A percentile compares a stretch with the other conserved stretches of the same genome.
Evolutionary conservation across 2,113 vertebrate species (phyloP).

Genomic region (Promerops cafer): DNA sequence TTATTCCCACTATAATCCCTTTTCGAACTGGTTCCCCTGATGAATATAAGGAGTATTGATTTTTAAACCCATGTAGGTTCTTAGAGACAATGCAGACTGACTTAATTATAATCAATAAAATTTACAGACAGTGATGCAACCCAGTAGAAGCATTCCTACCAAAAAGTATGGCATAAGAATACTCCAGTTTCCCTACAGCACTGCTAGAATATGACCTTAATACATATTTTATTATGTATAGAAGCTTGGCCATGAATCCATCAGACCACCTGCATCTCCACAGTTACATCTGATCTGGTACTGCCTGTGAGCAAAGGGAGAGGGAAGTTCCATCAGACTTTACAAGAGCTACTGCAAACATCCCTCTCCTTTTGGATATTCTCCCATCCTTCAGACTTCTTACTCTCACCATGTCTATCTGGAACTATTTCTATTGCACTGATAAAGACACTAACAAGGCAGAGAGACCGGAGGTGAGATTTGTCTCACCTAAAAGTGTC

Average conservation of each 20-base stretch:
- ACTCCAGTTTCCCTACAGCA: constrained; percentile 55
- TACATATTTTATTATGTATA: constrained; percentile 77
- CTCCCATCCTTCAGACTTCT: not conserved
- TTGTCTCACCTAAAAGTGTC: not conserved
- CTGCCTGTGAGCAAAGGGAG: not conserved
- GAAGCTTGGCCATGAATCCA: constrained; percentile 24
- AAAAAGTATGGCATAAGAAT: constrained; percentile 70
- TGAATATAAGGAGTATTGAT: constrained; percentile 69
- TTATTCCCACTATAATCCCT: constrained; percentile 52
- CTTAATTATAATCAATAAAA: constrained; percentile 82
- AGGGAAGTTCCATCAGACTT: not conserved
- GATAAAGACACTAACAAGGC: not conserved
- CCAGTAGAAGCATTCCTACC: constrained; percentile 66
- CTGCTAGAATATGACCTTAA: constrained; percentile 71
- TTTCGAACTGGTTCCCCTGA: constrained; percentile 61
- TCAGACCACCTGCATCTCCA: constrained; percentile 3
- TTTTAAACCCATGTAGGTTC: constrained; percentile 71
- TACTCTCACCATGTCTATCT: not conserved
- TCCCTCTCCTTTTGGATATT: not conserved
- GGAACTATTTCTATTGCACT: constrained; percentile 1
- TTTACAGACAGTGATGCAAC: constrained; percentile 75
- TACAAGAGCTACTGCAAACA: not conserved
- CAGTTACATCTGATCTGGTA: not conserved
- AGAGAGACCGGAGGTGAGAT: not conserved
- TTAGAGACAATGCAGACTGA: constrained; percentile 73